Conservation (phyloP, 2,888 invertebrate genomes). For the Troides oblongomaculatus region DNA sequence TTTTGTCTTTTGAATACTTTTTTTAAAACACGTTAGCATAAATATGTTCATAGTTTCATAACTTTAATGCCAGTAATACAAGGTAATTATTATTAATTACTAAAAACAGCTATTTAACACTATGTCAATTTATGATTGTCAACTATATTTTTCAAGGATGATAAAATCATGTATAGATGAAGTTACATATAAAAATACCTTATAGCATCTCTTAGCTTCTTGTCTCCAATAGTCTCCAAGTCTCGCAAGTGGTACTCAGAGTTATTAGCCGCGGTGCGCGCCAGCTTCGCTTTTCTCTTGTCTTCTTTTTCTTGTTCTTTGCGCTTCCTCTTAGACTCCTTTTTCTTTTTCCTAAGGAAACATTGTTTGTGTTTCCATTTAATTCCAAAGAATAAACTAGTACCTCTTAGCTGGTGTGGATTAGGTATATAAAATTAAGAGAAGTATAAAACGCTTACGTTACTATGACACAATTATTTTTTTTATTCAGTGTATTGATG, state of each 20-base stretch:
- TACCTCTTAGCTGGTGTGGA: no score
- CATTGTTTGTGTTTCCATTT: constrained; percentile 37
- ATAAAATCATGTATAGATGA: background rate
- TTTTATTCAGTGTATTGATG: no score
- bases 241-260: constrained; percentile 83
- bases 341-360: constrained; percentile 81
- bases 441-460: no score
- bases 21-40: no score
- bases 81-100: no score
- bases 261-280: constrained; percentile 74
- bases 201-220: constrained; percentile 84
- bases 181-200: constrained; percentile 69
- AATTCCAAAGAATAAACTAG: no score
- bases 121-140: background rate
- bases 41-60: no score
- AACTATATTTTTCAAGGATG: background rate
- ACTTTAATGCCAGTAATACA: no score
- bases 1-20: no score
- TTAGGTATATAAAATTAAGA: no score
- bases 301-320: constrained; percentile 85
- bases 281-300: constrained; percentile 83
- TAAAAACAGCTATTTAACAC: background rate
- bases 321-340: constrained; percentile 86
- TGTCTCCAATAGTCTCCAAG: constrained; percentile 81
- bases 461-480: no score